These are phyloP conservation scores for Lottia gigantea DNA, from an alignment of 2,888 invertebrate species.

Conservation along the genomic window DNA sequence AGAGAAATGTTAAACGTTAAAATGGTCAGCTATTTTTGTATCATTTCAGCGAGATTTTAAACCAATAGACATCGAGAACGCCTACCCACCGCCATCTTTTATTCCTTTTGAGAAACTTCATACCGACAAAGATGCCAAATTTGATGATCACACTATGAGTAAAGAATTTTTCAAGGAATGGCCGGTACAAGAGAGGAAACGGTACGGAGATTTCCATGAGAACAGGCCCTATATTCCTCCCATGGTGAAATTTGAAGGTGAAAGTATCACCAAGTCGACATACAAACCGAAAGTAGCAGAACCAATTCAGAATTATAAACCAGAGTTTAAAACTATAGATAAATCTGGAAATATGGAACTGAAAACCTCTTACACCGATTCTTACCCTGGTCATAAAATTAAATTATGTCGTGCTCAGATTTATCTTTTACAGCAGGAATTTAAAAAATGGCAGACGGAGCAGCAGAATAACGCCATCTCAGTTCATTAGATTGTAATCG, in stretches of 20 bases:
- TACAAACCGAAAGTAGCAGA: conserved; percentile 50
- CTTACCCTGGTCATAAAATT: conserved; percentile 50
- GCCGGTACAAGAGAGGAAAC: conserved; percentile 44
- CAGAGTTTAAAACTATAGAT: conserved; percentile 43
- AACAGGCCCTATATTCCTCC: conserved; percentile 57
- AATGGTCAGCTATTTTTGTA: no score
- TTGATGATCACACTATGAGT: conserved; percentile 55
- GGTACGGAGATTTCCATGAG: conserved; percentile 64
- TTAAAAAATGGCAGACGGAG: conserved; percentile 37
- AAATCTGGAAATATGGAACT: conserved; percentile 50
- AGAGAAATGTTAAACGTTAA: no score
- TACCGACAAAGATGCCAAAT: conserved; percentile 41
- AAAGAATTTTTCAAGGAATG: conserved; percentile 60
- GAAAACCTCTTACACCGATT: conserved; percentile 50
- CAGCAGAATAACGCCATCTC: conserved; percentile 20
- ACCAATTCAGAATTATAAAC: conserved; percentile 46
- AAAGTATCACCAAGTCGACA: conserved; percentile 41
- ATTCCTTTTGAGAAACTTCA: conserved; percentile 39
- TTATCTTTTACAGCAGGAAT: conserved; percentile 55
- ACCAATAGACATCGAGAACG: conserved; percentile 49
- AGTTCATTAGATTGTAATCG: conserved; percentile 16
- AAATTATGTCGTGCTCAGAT: conserved; percentile 54
- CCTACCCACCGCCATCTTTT: conserved; percentile 30
- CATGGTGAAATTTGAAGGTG: conserved; percentile 45
- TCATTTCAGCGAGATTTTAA: conserved; percentile 57